Conservation (phyloP, 2,888 invertebrate genomes). For the Sphaerophoria rueppellii region DNA sequence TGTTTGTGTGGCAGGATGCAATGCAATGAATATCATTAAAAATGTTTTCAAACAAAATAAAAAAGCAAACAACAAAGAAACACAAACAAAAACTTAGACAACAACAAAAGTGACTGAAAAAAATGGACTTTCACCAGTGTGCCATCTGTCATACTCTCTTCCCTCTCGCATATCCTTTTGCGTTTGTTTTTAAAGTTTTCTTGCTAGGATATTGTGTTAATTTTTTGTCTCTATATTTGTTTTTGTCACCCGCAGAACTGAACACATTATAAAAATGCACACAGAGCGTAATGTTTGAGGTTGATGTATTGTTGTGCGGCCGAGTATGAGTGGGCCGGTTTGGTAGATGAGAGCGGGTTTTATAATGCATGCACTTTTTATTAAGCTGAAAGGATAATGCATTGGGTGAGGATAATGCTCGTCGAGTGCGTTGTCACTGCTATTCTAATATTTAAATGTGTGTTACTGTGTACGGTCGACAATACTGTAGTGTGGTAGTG, state of each 20-base stretch:
- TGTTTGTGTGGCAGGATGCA: constrained; percentile 1
- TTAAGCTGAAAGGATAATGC: constrained; percentile 70
- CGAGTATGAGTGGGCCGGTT: constrained; percentile 39
- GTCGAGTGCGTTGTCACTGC: constrained; percentile 31
- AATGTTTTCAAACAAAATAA: constrained; percentile 36
- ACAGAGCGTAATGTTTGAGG: constrained; percentile 41
- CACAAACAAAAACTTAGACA: constrained; percentile 46
- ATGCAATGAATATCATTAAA: constrained; percentile 66
- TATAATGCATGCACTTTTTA: constrained; percentile 36
- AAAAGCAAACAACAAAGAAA: constrained; percentile 42
- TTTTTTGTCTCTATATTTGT: not conserved
- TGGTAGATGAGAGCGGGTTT: constrained; percentile 26
- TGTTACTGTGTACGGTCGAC: not conserved
- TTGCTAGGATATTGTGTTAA: constrained; percentile 6
- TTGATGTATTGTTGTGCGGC: constrained; percentile 57
- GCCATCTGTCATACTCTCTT: constrained; percentile 70
- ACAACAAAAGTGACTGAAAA: constrained; percentile 58
- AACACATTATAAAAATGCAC: constrained; percentile 51
- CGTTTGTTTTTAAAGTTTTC: constrained; percentile 65
- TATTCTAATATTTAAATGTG: constrained; percentile 2
- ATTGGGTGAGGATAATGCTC: constrained; percentile 8
- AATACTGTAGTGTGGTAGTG: no score
- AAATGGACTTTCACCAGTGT: constrained; percentile 52
- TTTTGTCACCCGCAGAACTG: constrained; percentile 13
- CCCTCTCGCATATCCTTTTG: constrained; percentile 60